Evolutionary conservation across 2,797 vertebrate genomes (phyloP).

Genomic region (Chelon labrosus): DNA sequence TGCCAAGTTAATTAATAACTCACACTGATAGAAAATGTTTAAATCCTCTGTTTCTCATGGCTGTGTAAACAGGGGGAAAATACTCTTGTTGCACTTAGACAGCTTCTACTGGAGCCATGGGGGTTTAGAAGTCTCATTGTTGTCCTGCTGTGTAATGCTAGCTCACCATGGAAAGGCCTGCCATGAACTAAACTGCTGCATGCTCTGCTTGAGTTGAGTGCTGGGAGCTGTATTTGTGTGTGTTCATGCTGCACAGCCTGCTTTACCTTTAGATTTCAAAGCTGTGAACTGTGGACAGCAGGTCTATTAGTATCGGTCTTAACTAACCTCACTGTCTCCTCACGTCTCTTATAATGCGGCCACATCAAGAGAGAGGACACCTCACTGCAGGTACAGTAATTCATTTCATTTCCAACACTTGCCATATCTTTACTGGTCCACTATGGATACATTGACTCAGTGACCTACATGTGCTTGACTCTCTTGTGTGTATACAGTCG

Average conservation of each 20-base stretch:
- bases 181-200: slow-evolving; percentile 28
- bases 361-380: slow-evolving; percentile 74
- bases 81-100: slow-evolving; percentile 25
- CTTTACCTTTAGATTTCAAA: slow-evolving; percentile 15
- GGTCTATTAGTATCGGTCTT: neutral
- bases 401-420: neutral
- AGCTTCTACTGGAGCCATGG: slow-evolving; percentile 27
- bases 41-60: neutral
- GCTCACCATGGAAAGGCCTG: slow-evolving; percentile 29
- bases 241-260: slow-evolving; percentile 20
- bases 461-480: slow-evolving; percentile 11
- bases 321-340: slow-evolving; percentile 53
- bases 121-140: slow-evolving; percentile 41
- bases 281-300: neutral
- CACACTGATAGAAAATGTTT: neutral
- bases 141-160: slow-evolving; percentile 42
- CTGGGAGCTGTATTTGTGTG: slow-evolving; percentile 24
- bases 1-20: neutral
- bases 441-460: neutral
- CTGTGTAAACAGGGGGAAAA: slow-evolving; percentile 22
- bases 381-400: slow-evolving; percentile 80
- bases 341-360: slow-evolving; percentile 58
- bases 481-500: slow-evolving; percentile 2
- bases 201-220: slow-evolving; percentile 45
- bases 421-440: neutral